These are phyloP conservation scores for Motacilla tschutschensis DNA, from an alignment of 2,113 vertebrate genomes.

Conservation along the genomic window DNA sequence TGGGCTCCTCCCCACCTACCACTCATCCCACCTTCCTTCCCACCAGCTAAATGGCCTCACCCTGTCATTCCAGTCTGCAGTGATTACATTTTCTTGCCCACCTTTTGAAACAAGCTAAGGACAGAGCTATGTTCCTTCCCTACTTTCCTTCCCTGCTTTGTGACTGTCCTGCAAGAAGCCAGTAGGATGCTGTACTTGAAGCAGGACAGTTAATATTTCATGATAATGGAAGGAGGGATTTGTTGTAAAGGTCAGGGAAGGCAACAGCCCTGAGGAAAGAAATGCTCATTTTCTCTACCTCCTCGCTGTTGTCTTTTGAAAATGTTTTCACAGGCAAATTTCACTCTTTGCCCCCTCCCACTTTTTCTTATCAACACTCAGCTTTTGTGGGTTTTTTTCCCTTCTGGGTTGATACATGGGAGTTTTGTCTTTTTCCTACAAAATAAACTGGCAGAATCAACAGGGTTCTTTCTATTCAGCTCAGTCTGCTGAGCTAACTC, in stretches of 20 bases:
- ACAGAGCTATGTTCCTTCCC: neutral
- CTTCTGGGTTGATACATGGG: neutral
- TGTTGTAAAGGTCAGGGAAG: slow-evolving; percentile 10
- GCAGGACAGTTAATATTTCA: neutral
- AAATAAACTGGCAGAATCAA: neutral
- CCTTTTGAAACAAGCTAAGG: neutral
- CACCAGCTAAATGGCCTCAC: neutral
- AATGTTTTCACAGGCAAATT: neutral
- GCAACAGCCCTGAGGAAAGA: neutral
- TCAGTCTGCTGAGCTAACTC: neutral
- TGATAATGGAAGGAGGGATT: neutral
- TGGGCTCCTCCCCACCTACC: neutral
- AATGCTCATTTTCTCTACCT: neutral
- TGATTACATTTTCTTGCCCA: neutral
- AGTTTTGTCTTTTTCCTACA: neutral
- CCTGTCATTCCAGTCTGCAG: neutral
- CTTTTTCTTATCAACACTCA: neutral
- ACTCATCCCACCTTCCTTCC: neutral
- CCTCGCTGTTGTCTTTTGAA: neutral
- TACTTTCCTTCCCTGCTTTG: neutral
- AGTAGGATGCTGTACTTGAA: neutral
- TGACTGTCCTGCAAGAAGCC: neutral
- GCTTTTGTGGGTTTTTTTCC: neutral
- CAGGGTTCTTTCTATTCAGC: neutral
- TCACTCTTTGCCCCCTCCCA: neutral